A percentile compares a stretch with the other conserved stretches of the same genome.
phyloP scores from a whole-genome alignment of 2,797 vertebrate genomes.

The Urophycis tenuis region DNA sequence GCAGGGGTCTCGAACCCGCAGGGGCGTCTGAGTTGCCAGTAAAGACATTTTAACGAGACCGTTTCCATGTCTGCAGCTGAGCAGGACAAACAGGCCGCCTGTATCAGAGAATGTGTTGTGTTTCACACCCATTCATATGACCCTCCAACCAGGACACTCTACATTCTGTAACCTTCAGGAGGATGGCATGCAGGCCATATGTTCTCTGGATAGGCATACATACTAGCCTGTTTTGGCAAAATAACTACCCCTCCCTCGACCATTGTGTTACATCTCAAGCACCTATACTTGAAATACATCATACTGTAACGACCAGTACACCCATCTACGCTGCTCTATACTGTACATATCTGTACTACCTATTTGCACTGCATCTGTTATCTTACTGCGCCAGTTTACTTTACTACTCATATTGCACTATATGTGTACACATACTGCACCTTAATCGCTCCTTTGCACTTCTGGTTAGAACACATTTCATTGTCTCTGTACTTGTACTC shows the following conservation, averaged over 20 bases:
- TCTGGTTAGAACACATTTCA: too few relatives aligned
- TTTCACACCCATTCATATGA: not conserved
- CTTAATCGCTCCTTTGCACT: too few relatives aligned
- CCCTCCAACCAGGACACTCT: not conserved
- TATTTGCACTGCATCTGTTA: too few relatives aligned
- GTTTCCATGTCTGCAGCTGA: not conserved
- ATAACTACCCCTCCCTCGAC: too few relatives aligned
- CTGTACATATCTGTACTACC: too few relatives aligned
- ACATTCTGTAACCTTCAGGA: not conserved
- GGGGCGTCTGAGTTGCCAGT: not conserved
- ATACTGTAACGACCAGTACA: too few relatives aligned
- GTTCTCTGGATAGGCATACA: not conserved
- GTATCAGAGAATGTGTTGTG: not conserved
- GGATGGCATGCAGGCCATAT: not conserved
- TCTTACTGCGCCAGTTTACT: too few relatives aligned
- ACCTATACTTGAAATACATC: not conserved
- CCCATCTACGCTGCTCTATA: too few relatives aligned
- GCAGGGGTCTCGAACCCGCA: not conserved
- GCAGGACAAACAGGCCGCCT: not conserved
- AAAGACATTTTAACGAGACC: not conserved
- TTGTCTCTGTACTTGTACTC: too few relatives aligned
- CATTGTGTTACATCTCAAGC: not conserved
- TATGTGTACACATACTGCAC: too few relatives aligned
- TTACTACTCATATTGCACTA: too few relatives aligned
- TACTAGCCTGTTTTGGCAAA: not conserved